A percentile compares a stretch with the other conserved stretches of the same genome.
Conservation (phyloP, 2,888 invertebrate species). For the Daptonema setosum region DNA sequence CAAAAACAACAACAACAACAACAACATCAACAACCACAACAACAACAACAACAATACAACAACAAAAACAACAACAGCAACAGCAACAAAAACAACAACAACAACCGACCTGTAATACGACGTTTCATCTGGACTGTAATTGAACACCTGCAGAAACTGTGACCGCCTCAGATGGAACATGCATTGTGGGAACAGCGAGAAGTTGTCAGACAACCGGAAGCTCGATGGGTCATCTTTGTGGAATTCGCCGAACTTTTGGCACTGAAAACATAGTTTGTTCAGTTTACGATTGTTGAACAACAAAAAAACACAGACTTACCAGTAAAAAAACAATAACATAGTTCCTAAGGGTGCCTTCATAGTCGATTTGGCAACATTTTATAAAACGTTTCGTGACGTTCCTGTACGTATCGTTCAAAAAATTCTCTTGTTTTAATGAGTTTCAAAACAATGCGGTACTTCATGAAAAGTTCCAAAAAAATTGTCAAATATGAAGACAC, state of each 20-base stretch:
- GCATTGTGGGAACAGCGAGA: constrained; percentile 93
- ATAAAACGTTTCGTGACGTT: too few relatives aligned
- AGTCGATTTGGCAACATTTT: too few relatives aligned
- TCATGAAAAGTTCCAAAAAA: too few relatives aligned
- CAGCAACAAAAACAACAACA: background rate
- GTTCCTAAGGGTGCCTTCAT: too few relatives aligned
- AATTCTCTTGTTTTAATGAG: too few relatives aligned
- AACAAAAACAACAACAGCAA: background rate
- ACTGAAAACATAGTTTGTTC: constrained; percentile 47
- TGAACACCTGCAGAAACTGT: constrained; percentile 96
- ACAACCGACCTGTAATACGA: constrained; percentile 63
- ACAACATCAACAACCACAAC: background rate
- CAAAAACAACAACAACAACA: background rate
- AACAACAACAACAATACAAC: too few relatives aligned
- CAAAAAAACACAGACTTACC: too few relatives aligned
- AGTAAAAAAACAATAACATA: too few relatives aligned
- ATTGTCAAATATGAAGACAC: too few relatives aligned
- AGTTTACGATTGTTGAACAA: too few relatives aligned
- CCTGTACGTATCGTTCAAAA: too few relatives aligned
- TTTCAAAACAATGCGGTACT: too few relatives aligned
- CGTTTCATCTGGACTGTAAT: constrained; percentile 97
- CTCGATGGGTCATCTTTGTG: constrained; percentile 88
- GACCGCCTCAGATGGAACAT: constrained; percentile 96
- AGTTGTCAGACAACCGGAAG: constrained; percentile 82
- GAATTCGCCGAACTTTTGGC: constrained; percentile 97